phyloP scores from a whole-genome alignment of 2,113 vertebrate species.

The Hiodon alosoides region DNA sequence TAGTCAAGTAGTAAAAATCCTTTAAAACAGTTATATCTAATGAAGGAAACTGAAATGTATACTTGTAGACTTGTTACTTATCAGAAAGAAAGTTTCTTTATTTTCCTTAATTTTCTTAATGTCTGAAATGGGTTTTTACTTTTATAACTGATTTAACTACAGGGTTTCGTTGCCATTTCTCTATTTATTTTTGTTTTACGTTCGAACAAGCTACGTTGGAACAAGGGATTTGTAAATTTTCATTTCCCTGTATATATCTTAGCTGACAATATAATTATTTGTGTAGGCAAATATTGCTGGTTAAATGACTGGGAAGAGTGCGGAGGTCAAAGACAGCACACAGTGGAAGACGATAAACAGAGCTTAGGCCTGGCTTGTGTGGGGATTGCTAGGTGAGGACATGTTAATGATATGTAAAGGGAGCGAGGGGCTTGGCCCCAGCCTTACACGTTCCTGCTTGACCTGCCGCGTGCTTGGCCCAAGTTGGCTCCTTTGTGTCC shows the following conservation, averaged over 20 bases:
- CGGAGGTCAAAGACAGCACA: constrained; percentile 17
- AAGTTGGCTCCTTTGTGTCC: constrained; percentile 31
- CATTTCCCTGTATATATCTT: constrained; percentile 1
- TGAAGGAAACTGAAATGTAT: too few relatives aligned
- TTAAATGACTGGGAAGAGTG: constrained; percentile 38
- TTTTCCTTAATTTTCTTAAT: too few relatives aligned
- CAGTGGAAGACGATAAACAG: constrained; percentile 27
- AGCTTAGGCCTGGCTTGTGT: constrained; percentile 21
- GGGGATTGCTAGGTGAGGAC: constrained; percentile 22
- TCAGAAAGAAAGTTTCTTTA: too few relatives aligned
- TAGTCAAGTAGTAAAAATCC: too few relatives aligned
- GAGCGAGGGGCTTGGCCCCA: constrained; percentile 15
- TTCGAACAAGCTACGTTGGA: too few relatives aligned
- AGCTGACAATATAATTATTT: constrained; percentile 24
- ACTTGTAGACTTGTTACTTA: too few relatives aligned
- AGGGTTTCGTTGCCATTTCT: too few relatives aligned
- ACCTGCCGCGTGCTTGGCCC: constrained; percentile 32
- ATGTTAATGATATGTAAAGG: constrained; percentile 38
- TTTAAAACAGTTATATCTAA: too few relatives aligned
- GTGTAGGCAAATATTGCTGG: constrained; percentile 24
- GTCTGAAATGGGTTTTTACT: too few relatives aligned
- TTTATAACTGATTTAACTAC: too few relatives aligned
- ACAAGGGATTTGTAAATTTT: constrained; percentile 2
- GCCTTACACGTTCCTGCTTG: constrained; percentile 31
- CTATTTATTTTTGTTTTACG: too few relatives aligned